Conservation (phyloP, 2,113 vertebrate genomes). For the Bagarius yarrelli region DNA sequence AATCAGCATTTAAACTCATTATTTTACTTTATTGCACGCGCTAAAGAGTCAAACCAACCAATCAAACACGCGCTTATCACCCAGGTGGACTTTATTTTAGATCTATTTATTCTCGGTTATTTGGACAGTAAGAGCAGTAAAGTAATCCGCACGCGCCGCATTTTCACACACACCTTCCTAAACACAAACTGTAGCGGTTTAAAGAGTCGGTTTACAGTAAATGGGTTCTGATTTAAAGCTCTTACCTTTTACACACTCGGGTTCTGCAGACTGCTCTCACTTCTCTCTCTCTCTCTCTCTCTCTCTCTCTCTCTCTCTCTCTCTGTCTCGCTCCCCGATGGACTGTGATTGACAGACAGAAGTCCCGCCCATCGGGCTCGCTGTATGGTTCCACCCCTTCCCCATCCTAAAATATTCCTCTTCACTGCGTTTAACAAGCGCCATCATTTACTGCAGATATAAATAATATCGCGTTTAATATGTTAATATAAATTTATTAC, state of each 20-base stretch:
- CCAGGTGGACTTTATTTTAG: too few relatives aligned
- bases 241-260: neutral
- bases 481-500: neutral
- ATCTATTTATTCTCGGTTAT: neutral
- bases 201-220: neutral
- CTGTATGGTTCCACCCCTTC: neutral
- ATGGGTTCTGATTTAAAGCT: neutral
- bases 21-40: neutral
- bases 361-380: neutral
- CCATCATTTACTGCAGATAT: neutral
- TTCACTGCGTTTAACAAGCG: neutral
- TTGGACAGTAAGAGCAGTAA: neutral
- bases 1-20: fast-evolving
- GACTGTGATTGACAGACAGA: slow-evolving; percentile 5
- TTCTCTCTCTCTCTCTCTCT: neutral
- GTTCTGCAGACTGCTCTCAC: too few relatives aligned
- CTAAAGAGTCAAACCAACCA: too few relatives aligned
- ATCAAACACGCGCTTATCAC: too few relatives aligned
- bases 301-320: too few relatives aligned
- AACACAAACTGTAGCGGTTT: neutral
- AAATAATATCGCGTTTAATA: neutral
- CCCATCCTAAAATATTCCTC: neutral
- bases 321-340: too few relatives aligned
- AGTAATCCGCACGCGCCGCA: neutral
- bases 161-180: neutral